Percentiles rank a stretch among this genome's conserved stretches.
phyloP scores from a whole-genome alignment of 2,888 invertebrate genomes.

The Meloe dianella region DNA sequence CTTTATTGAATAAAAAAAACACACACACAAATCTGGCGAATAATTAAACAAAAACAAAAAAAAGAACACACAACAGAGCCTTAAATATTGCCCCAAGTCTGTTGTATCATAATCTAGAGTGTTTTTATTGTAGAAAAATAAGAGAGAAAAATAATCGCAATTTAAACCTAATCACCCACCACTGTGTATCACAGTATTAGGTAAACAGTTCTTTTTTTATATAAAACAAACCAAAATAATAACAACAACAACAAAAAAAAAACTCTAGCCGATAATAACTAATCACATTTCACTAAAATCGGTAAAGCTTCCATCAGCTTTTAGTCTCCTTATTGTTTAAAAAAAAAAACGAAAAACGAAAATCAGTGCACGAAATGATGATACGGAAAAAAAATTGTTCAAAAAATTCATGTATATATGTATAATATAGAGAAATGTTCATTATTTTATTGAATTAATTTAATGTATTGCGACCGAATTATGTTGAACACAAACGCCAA shows the following conservation, averaged over 20 bases:
- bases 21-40: neutral
- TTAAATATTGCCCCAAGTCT: conserved; percentile 44
- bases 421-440: neutral
- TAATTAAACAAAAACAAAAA: conserved; percentile 17
- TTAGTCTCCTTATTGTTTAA: conserved; percentile 7
- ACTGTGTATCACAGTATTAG: conserved; percentile 17
- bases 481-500: conserved; percentile 89
- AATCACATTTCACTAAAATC: conserved; percentile 31
- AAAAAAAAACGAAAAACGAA: neutral
- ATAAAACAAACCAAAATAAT: conserved; percentile 20
- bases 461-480: conserved; percentile 92
- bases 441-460: conserved; percentile 35
- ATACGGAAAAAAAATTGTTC: conserved; percentile 9
- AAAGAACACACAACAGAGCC: conserved; percentile 43
- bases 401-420: conserved; percentile 7
- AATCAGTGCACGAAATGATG: conserved; percentile 18
- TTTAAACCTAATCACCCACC: conserved; percentile 19
- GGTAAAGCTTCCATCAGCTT: conserved; percentile 10
- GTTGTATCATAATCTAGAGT: conserved; percentile 32
- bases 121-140: neutral
- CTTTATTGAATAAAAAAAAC: conserved; percentile 22
- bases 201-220: conserved; percentile 17
- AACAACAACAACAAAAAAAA: conserved; percentile 14
- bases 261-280: conserved; percentile 15
- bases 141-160: conserved; percentile 14